phyloP scores from a whole-genome alignment of 2,797 vertebrate species.

The Sebastiscus tertius region DNA sequence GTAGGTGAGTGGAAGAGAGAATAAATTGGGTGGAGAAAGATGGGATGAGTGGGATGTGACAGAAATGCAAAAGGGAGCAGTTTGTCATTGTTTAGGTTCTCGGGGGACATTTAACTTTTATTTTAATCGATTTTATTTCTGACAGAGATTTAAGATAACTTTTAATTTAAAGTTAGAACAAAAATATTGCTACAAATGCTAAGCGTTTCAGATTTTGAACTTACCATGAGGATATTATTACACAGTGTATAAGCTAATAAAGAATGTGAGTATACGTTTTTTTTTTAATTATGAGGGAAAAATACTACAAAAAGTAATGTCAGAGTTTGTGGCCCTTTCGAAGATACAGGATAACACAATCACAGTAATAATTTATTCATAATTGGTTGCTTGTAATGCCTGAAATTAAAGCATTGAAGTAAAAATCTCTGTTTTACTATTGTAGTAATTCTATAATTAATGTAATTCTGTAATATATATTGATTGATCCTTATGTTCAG shows the following conservation, averaged over 20 bases:
- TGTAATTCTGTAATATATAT: neutral
- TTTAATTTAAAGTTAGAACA: neutral
- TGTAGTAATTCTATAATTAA: neutral
- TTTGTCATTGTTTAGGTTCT: neutral
- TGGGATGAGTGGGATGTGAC: constrained; percentile 21
- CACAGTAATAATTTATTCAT: neutral
- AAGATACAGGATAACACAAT: neutral
- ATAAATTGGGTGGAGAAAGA: constrained; percentile 16
- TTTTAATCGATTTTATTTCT: neutral
- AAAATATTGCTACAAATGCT: neutral
- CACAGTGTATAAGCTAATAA: neutral
- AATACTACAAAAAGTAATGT: too few relatives aligned
- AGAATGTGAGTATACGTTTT: neutral
- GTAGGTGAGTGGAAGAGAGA: neutral
- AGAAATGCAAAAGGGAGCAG: neutral
- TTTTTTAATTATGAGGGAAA: too few relatives aligned
- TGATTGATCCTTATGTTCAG: neutral
- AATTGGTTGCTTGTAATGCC: neutral
- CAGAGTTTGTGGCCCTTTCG: neutral
- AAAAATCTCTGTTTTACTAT: neutral
- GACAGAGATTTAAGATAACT: neutral
- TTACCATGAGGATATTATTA: neutral
- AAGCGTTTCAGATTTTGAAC: neutral
- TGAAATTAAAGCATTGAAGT: neutral
- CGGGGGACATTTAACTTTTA: neutral